Evolutionary conservation across 92 coral and sea anemone species (phyloP), one percentile per base, ranked within the genome.

Genomic region (Umimayanthus kanabou): DNA sequence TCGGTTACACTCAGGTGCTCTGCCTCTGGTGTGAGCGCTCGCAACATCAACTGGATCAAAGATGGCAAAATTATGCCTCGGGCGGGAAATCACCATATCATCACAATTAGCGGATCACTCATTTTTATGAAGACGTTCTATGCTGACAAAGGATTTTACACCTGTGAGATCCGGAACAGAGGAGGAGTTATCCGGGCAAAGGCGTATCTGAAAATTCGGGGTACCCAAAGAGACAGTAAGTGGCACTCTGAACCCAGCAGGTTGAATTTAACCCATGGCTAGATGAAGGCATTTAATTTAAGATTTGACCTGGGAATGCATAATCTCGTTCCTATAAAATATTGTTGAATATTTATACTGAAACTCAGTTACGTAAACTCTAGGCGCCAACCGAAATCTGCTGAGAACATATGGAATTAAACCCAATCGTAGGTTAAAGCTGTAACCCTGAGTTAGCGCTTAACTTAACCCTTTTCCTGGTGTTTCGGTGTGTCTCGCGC

Each of bases 101-200:
- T 66, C 29, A 28, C 64, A 23, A 25, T 6, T 43, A 85, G 76
- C 4, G 94, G 95, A 18, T 90, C 73, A 61, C 80, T 97, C 13
- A 13, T 91, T 10, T 79, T 97, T 75, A 20, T 79, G 23, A 5
- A 39, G 25, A 90, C 75, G 13, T 81, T 89, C 81, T 90, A 71
- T 73, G 92, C 71, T 30, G 92, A 97, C 75, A 80, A 87, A 20
- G 99, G 99, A 10, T 77, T 93, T 80, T 97, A 97, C 71, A 91
- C 90, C 16, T 97, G 99, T 73, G 90, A 89, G 40, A 95, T 96
- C 30, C 81, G 92, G 29, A 97, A 92, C 89, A 89, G 53, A 43
- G 99, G 87, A 0, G 98, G 96, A 20, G 88, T 80, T 13, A 89
- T 88, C 39, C 82, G 80, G 45, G 94, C 94, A 4, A 85, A 89